Conservation (phyloP, 2,888 invertebrate species). For the Colletes collaris region DNA sequence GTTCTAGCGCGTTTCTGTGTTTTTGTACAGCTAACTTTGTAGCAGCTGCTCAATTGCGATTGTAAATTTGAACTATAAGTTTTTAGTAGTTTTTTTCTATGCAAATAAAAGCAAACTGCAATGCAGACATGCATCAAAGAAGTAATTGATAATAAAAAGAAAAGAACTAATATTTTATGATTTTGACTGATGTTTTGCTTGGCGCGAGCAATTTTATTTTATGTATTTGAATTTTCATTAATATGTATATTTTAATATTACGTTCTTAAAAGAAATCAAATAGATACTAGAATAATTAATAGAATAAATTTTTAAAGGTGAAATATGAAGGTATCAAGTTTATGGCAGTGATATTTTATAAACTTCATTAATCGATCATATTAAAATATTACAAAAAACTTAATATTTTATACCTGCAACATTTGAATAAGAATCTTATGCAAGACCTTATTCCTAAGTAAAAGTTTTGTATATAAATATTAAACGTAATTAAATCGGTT, state of each 20-base stretch:
- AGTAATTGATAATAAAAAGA: constrained; percentile 55
- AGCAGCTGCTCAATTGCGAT: constrained; percentile 62
- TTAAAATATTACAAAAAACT: constrained; percentile 17
- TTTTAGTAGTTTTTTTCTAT: constrained; percentile 57
- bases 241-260: constrained; percentile 22
- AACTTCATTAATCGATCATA: constrained; percentile 7
- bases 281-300: constrained; percentile 6
- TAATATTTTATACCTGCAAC: constrained; percentile 14
- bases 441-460: constrained; percentile 3
- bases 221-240: constrained; percentile 19
- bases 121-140: constrained; percentile 47
- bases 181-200: constrained; percentile 27
- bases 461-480: constrained; percentile 24
- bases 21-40: constrained; percentile 62
- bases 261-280: constrained; percentile 10
- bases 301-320: not conserved
- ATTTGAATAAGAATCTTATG: constrained; percentile 15
- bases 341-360: constrained; percentile 5
- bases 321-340: not conserved
- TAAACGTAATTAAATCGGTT: constrained; percentile 12
- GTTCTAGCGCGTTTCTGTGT: constrained; percentile 52
- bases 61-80: constrained; percentile 58
- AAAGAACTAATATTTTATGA: constrained; percentile 29
- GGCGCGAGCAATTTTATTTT: constrained; percentile 9
- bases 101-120: constrained; percentile 40